Conservation (phyloP, 2,888 invertebrate species). For the Zhuqinia jingwanae region DNA sequence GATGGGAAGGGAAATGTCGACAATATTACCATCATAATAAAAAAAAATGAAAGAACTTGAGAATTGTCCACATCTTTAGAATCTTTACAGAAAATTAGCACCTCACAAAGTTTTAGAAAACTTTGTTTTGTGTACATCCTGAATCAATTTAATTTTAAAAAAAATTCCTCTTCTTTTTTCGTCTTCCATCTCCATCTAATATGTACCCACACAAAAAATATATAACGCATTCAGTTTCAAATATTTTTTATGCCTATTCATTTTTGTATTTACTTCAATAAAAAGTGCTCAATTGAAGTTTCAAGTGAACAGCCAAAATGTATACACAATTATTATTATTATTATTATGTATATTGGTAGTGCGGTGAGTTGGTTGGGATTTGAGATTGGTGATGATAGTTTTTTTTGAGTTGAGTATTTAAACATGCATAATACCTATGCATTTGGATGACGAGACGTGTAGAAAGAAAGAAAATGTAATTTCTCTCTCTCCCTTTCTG, state of each 20-base stretch:
- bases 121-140: constrained; percentile 59
- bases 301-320: constrained; percentile 36
- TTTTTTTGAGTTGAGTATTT: neutral
- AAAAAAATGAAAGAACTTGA: constrained; percentile 42
- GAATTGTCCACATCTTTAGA: constrained; percentile 53
- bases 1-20: constrained; percentile 43
- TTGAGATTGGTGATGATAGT: neutral
- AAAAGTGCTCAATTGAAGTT: constrained; percentile 37
- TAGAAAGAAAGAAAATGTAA: constrained; percentile 42
- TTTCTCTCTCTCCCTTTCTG: too few species aligned
- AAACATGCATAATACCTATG: constrained; percentile 15
- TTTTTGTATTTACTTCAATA: constrained; percentile 33
- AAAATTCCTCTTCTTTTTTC: constrained; percentile 22
- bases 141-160: constrained; percentile 66
- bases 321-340: too few species aligned
- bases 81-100: constrained; percentile 66
- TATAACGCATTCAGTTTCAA: constrained; percentile 12
- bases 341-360: too few species aligned
- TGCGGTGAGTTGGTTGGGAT: neutral
- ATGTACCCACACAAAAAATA: constrained; percentile 44
- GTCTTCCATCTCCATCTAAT: too few species aligned
- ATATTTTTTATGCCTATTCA: constrained; percentile 42
- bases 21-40: constrained; percentile 40
- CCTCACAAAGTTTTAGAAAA: constrained; percentile 68
- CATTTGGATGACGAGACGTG: constrained; percentile 17